phyloP scores from a whole-genome alignment of 2,113 vertebrate species.

The Myrmecobius fasciatus region DNA sequence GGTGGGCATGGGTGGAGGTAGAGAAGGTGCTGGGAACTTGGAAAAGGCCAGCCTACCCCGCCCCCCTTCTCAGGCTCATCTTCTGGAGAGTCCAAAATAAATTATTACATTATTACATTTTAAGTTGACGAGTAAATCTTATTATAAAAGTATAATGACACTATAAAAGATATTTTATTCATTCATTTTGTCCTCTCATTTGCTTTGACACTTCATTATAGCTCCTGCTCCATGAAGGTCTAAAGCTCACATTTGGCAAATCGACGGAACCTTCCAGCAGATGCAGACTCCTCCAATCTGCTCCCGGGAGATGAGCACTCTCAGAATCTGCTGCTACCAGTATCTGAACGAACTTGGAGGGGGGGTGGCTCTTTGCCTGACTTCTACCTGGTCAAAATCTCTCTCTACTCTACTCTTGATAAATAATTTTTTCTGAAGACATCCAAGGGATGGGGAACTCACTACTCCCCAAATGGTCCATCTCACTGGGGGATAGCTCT shows the following conservation, averaged over 20 bases:
- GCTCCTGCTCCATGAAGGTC: conserved; percentile 67
- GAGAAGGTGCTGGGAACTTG: rapidly evolving
- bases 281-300: conserved; percentile 31
- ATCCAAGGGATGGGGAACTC: not conserved
- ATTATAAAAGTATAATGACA: conserved; percentile 78
- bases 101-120: conserved; percentile 75
- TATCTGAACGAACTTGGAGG: not conserved
- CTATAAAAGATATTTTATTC: conserved; percentile 77
- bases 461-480: not conserved
- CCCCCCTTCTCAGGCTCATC: conserved; percentile 68
- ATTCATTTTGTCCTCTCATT: conserved; percentile 43
- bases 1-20: rapidly evolving
- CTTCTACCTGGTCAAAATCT: not conserved
- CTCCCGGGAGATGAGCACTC: conserved; percentile 17
- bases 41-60: rapidly evolving
- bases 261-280: conserved; percentile 62
- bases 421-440: not conserved
- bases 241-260: conserved; percentile 77
- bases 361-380: too few species aligned
- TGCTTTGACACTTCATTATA: conserved; percentile 79
- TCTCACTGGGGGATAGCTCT: not conserved
- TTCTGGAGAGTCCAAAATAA: conserved; percentile 74
- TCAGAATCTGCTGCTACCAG: not conserved
- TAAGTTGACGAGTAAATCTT: conserved; percentile 83
- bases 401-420: not conserved